Evolutionary conservation across 2,113 vertebrate genomes (phyloP).

Genomic region (Takifugu bimaculatus): DNA sequence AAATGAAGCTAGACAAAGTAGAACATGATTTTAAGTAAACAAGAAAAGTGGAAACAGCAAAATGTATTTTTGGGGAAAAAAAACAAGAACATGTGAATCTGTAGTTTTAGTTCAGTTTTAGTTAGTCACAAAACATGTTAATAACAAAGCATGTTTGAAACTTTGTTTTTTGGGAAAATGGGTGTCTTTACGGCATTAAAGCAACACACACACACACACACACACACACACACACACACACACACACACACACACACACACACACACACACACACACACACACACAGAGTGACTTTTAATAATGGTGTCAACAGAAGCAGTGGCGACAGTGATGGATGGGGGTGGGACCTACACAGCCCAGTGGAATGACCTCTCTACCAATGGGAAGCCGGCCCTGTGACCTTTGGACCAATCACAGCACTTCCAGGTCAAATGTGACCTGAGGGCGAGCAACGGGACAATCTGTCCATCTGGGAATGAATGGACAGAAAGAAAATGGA

Average conservation of each 20-base stretch:
- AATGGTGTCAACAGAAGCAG: conserved; percentile 64
- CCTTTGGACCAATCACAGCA: conserved; percentile 75
- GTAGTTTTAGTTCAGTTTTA: too few species aligned
- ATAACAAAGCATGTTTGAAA: too few species aligned
- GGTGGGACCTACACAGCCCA: conserved; percentile 50
- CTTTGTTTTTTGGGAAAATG: too few species aligned
- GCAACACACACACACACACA: background rate
- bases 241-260: conserved; percentile 21
- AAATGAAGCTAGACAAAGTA: too few species aligned
- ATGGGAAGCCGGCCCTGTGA: conserved; percentile 62
- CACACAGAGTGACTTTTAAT: conserved; percentile 51
- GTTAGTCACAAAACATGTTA: too few species aligned
- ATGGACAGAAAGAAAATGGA: conserved; percentile 33
- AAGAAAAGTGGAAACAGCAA: too few species aligned
- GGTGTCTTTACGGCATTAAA: too few species aligned
- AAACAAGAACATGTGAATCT: too few species aligned
- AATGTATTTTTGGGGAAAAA: too few species aligned
- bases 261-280: background rate
- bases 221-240: conserved; percentile 25
- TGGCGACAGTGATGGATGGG: conserved; percentile 74
- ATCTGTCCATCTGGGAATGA: conserved; percentile 58
- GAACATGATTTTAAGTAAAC: too few species aligned
- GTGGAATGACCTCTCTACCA: conserved; percentile 50
- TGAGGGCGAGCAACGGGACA: conserved; percentile 54
- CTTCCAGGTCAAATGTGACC: conserved; percentile 76